Evolutionary conservation across 2,113 vertebrate species (phyloP).

Genomic region (Tachuris rubrigastra): DNA sequence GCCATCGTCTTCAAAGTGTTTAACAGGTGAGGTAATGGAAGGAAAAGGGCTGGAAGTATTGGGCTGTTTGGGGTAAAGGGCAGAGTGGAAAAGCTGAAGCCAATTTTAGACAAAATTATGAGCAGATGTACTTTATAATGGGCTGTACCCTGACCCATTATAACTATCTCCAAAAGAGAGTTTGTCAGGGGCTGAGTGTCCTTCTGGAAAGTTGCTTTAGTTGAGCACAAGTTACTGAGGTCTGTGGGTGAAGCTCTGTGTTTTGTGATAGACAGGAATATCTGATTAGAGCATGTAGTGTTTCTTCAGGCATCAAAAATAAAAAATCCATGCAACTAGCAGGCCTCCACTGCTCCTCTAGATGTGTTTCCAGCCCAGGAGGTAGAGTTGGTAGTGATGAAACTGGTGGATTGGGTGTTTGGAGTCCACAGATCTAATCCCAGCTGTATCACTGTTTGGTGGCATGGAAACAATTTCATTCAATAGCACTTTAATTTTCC

Average conservation of each 20-base stretch:
- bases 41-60: background rate
- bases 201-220: background rate
- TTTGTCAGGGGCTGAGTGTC: background rate
- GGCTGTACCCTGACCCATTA: background rate
- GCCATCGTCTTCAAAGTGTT: slow-evolving; percentile 94
- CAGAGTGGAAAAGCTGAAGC: background rate
- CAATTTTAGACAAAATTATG: background rate
- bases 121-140: background rate
- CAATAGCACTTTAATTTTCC: background rate
- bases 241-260: background rate
- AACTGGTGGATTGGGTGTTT: background rate
- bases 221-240: background rate
- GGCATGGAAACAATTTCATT: background rate
- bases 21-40: slow-evolving; percentile 79
- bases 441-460: background rate
- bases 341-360: background rate
- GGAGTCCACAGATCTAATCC: background rate
- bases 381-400: background rate
- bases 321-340: background rate
- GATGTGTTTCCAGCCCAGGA: background rate
- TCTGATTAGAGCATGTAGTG: background rate
- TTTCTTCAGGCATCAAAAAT: background rate
- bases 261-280: background rate
- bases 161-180: background rate
- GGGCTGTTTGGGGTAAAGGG: background rate